These are phyloP conservation scores for Toxotes lorentzi DNA, from an alignment of 2,797 vertebrate genomes.

Conservation along the genomic window DNA sequence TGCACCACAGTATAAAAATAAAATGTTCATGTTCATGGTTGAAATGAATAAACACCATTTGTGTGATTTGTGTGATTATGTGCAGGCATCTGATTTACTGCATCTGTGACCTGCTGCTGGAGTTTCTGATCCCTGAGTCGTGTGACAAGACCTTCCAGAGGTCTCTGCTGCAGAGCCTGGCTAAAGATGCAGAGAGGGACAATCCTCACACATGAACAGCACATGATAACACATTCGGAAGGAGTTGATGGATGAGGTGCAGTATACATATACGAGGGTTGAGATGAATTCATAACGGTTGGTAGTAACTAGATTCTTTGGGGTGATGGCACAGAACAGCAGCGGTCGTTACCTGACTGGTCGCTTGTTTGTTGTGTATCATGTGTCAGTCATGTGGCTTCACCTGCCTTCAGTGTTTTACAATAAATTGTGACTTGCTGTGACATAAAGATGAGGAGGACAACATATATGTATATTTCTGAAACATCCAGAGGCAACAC, in stretches of 20 bases:
- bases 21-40: not conserved
- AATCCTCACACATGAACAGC: conserved; percentile 55
- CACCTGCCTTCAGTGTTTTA: too few relatives aligned
- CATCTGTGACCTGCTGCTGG: conserved; percentile 92
- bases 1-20: not conserved
- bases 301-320: not conserved
- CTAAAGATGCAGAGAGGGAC: conserved; percentile 71
- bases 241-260: not conserved
- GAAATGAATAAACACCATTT: conserved; percentile 2
- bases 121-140: conserved; percentile 89
- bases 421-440: not conserved
- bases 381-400: not conserved
- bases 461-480: not conserved
- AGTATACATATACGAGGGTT: not conserved
- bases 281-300: not conserved
- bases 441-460: not conserved
- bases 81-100: conserved; percentile 92
- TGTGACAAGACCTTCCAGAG: conserved; percentile 81
- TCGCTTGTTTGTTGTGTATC: not conserved
- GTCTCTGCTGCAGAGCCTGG: conserved; percentile 77
- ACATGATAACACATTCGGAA: not conserved
- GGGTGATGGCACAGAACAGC: not conserved
- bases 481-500: conserved; percentile 12
- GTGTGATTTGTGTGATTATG: conserved; percentile 38
- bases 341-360: not conserved